Base-by-base conservation (phyloP, 2,113 vertebrate species). In the Pseudorhombus dupliciocellatus region DNA sequence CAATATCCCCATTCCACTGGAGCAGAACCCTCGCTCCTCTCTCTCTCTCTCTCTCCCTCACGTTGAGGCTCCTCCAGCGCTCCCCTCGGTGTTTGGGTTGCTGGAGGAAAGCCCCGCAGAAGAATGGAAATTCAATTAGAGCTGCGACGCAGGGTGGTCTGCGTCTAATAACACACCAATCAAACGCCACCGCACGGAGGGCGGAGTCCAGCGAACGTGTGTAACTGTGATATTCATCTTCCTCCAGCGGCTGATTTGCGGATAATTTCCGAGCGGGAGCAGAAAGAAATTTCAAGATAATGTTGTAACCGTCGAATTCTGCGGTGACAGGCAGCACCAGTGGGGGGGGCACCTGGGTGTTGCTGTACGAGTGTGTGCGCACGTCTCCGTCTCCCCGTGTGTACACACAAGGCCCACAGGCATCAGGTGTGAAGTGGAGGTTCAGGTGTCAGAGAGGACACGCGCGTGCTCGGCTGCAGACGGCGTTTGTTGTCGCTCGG, bases 401-500 rank as follows among this genome's bases (percentile, higher is more conserved):
- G 48, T 42, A 53, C 63, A 48, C 15, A 53, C 71, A 44, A 67
- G 48, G 66, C 74, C 75, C 44, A 11, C 70, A 70, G 88, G 90
- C 90, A 88, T 91, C 92, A 93, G 92, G 92, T 93, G 92, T 85
- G 84, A 77, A 54, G 60, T n/a, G 44, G 80, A 28, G 89, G 87
- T 72, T 91, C 93, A 93, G 90, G 91, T 94, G 92, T 68, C 28
- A 57, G 77, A 44, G 78, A 77, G 89, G 77, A 64, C 82, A 22
- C 79, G 76, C 89, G 63, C 84, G 40, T 80, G 88, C 70, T 84
- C 73, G 2, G 61, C 63, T 78, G 69, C 84, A 81, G 76, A 72
- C 66, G 21, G 74, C 15, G 83, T 90, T 89, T 91, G 92, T 90
- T 91, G 89, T 89, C 55, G 80, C 77, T 77, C 64, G 44, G 69